Evolutionary conservation across 2,888 invertebrate genomes (phyloP).

Genomic region (Drosophila subsilvestris): DNA sequence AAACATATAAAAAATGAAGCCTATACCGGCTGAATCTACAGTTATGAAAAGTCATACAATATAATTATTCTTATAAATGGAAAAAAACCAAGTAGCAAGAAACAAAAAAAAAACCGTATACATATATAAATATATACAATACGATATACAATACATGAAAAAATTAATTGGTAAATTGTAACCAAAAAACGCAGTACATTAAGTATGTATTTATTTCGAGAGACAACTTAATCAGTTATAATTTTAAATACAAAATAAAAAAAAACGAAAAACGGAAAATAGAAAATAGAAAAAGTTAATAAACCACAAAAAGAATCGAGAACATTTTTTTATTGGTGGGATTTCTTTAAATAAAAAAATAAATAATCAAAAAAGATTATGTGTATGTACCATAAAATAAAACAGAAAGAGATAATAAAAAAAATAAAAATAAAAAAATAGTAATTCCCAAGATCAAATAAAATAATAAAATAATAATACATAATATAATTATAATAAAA

Average conservation of each 20-base stretch:
- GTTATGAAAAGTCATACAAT: conserved; percentile 58
- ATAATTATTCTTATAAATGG: conserved; percentile 68
- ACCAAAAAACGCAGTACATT: conserved; percentile 60
- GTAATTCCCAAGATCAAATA: not conserved
- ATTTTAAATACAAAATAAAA: conserved; percentile 46
- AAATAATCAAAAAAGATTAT: no score
- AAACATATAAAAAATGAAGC: conserved; percentile 45
- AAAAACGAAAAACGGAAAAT: conserved; percentile 33
- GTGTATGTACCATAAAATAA: no score
- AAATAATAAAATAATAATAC: not conserved
- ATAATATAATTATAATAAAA: no score
- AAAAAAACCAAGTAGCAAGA: conserved; percentile 56
- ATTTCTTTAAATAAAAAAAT: not conserved
- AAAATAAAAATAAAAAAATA: not conserved
- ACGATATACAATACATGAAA: conserved; percentile 21
- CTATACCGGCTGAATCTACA: conserved; percentile 61
- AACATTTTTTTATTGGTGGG: not conserved
- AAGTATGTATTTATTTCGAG: conserved; percentile 50
- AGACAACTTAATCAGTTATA: conserved; percentile 54
- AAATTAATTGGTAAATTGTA: conserved; percentile 51
- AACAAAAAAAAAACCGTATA: conserved; percentile 35
- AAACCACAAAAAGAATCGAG: conserved; percentile 12
- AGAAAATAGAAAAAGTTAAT: conserved; percentile 63
- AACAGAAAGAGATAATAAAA: no score
- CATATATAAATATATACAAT: conserved; percentile 46